These are phyloP conservation scores for Anneissia japonica DNA, from an alignment of 35 echinoderm and acorn worm species.

Conservation along the genomic window DNA sequence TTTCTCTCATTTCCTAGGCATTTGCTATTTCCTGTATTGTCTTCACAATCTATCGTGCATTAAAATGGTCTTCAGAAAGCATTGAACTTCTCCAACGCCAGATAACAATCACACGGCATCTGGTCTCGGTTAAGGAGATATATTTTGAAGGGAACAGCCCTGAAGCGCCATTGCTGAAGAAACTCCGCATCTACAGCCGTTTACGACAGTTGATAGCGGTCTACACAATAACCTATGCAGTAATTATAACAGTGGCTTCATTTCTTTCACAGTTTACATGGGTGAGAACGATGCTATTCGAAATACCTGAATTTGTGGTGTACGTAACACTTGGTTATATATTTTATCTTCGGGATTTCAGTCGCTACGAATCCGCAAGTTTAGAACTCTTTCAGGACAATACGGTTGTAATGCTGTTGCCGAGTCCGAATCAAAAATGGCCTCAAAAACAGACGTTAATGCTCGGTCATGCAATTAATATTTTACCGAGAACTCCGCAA, in stretches of 20 bases:
- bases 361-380: slow-evolving; percentile 71
- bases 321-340: slow-evolving; percentile 67
- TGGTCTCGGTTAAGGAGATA: slow-evolving; percentile 66
- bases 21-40: slow-evolving; percentile 86
- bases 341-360: slow-evolving; percentile 78
- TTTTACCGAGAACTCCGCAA: neutral
- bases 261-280: slow-evolving; percentile 85
- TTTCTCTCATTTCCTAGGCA: slow-evolving; percentile 52
- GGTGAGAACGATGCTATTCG: slow-evolving; percentile 60
- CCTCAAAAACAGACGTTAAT: slow-evolving; percentile 58
- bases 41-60: slow-evolving; percentile 76
- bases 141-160: slow-evolving; percentile 47
- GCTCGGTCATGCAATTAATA: slow-evolving; percentile 28
- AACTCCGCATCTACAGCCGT: slow-evolving; percentile 70
- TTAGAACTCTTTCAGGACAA: slow-evolving; percentile 64
- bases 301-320: slow-evolving; percentile 75
- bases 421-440: slow-evolving; percentile 50
- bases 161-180: slow-evolving; percentile 65
- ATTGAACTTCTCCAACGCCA: slow-evolving; percentile 65
- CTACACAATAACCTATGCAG: slow-evolving; percentile 92
- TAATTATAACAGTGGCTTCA: slow-evolving; percentile 82
- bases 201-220: slow-evolving; percentile 67
- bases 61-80: slow-evolving; percentile 94
- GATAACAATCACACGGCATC: slow-evolving; percentile 37
- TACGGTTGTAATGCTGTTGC: slow-evolving; percentile 74